Conservation (phyloP, 1,140 invertebrate species). For the Diplogasteroides magnus region DNA sequence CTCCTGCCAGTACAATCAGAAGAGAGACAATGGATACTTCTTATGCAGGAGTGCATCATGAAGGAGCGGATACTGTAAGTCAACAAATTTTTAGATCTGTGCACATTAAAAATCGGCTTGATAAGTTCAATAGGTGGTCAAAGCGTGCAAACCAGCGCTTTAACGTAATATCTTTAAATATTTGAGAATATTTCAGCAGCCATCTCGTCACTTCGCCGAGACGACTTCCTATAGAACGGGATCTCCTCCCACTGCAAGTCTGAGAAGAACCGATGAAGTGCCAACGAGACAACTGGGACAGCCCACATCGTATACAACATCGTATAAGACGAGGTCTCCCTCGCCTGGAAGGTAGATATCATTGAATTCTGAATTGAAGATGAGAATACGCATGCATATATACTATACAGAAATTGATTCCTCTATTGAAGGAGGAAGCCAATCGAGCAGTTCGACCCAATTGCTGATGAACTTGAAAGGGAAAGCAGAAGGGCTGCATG, state of each 20-base stretch:
- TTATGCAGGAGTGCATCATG: background rate
- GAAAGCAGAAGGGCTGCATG: constrained; percentile 10
- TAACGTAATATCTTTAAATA: too few relatives aligned
- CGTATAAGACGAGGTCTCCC: background rate
- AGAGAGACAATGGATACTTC: background rate
- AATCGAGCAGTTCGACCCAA: constrained; percentile 26
- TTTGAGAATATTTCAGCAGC: too few relatives aligned
- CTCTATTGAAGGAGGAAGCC: background rate
- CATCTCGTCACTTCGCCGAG: background rate
- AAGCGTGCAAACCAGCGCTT: too few relatives aligned
- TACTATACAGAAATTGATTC: background rate
- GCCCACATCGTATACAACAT: background rate
- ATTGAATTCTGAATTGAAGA: background rate
- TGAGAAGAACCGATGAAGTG: background rate
- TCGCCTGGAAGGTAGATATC: background rate
- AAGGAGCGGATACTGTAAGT: too few relatives aligned
- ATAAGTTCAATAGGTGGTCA: too few relatives aligned
- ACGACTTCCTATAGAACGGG: background rate
- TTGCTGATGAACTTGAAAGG: constrained; percentile 19
- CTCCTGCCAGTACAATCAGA: background rate
- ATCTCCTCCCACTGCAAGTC: background rate
- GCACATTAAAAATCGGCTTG: too few relatives aligned
- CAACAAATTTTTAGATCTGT: too few relatives aligned
- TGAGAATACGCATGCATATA: too few relatives aligned
- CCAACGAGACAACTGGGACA: background rate